Base-by-base conservation (phyloP, 2,888 invertebrate genomes). In the Drosophila merina region DNA sequence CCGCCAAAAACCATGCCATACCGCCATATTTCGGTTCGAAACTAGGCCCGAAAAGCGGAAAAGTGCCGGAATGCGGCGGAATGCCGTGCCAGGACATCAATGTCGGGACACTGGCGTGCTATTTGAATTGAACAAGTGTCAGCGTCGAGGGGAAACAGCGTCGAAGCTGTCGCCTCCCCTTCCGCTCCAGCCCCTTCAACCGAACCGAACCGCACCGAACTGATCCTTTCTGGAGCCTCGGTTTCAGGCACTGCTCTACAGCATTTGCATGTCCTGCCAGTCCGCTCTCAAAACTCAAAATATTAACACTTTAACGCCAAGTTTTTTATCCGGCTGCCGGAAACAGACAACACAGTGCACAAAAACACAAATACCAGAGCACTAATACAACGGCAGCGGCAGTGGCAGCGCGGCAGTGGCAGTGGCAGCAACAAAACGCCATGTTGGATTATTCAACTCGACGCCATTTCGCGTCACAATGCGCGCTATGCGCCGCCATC, bases 401-500 rank as follows among this genome's bases (percentile, higher is more conserved):
- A 52, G 57, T 47, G 51, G 33, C 48, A 36, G 50, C 50, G 14
- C 14, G 14, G 14, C 14, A 14, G 14, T 14, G n/a, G n/a, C n/a
- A n/a, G n/a, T 48, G 51, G 33, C 48, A 36, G 50, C 50, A 25
- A 30, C 82, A 80, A 88, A 83, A 88, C 82, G 82, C 82, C 82
- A 83, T 83, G 82, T 83, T 83, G 82, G 82, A 83, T 83, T 83
- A 83, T 83, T 88, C 82, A 83, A 77, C 85, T 88, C 82, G 88
- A 88, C 82, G 88, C 88, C 82, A 83, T 88, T 83, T 83, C 82
- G 82, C 82, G 82, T 83, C 82, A 83, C 82, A 83, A 83, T 88
- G 82, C 87, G 87, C 87, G 85, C 82, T 74, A 88, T 86, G 82
- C 76, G 75, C 85, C 77, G 87, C 88, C 82, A 86, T 86, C 82